Base-by-base conservation (phyloP, 2,113 vertebrate species). In the Aleadryas rufinucha region DNA sequence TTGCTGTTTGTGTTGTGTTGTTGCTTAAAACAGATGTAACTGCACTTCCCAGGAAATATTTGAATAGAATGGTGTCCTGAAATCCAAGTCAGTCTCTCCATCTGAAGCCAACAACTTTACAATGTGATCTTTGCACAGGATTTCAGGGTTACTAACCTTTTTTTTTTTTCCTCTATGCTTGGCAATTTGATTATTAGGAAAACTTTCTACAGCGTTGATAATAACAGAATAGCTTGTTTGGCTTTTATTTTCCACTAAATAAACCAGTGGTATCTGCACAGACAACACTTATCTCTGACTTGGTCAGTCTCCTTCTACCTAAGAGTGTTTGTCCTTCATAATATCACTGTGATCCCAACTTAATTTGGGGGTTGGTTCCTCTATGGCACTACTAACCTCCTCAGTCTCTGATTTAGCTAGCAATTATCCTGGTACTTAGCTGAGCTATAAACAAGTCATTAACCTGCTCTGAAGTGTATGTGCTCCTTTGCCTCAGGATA, bases 371-470 rank as follows among this genome's bases (percentile, higher is more conserved):
- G 7, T 82, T 79, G 66, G 8, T 77, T 95, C 50, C n/a, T 90
- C 75, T 83, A 0, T 60, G 78, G 33, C 70, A 23, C 33, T 37
- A 19, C 49, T 63, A 79, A 76, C 79, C 50, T 61, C 30, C 71
- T 75, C 63, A 76, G 49, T 50, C 61, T 92, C 44, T 14, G 19
- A 21, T 78, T 93, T 61, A 95, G 20, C 33, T 57, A 37, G 53
- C 68, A 91, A 69, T 94, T 94, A 84, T 60, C 37, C 65, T 88
- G 28, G 16, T 45, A 41, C 45, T 93, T 82, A 64, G n/a, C 39
- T 94, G 74, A 91, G 74, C 54, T 88, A 27, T 69, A 69, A 82
- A 77, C 15, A 20, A 74, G 59, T 80, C 30, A 50, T 65, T 94
- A 74, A 91, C n/a, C 49, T 92, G n/a, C 52, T 79, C 31, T 17